Base-by-base conservation (phyloP, 2,113 vertebrate genomes). In the Silurus meridionalis region DNA sequence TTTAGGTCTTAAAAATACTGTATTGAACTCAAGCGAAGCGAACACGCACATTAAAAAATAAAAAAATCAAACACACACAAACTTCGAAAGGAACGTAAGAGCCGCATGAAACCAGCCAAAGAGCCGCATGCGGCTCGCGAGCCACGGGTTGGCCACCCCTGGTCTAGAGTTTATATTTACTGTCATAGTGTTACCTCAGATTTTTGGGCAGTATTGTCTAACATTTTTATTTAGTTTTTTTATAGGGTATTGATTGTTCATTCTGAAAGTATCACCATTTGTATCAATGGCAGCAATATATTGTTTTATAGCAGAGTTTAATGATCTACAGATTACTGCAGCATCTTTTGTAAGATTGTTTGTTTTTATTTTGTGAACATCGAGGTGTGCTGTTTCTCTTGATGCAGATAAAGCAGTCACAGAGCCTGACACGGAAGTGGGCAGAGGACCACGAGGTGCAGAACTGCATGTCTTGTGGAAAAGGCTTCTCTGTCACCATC, bases 401-500 rank as follows among this genome's bases (percentile, higher is more conserved):
- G 88, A 57, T 90, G 0, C 88, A 99, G 98, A 99, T 99, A 89
- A 99, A 99, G 85, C 96, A 99, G 87, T 97, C 97, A 0, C 98
- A 99, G 94, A 94, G 95, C 8, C 92, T 99, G 85, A 99, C 96
- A 86, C 97, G 98, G 89, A 99, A 99, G 89, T 99, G 98, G 98
- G 94, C 98, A 0, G 98, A 99, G 90, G 98, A 99, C 90, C 95
- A 98, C 0, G 97, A 99, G 66, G 98, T 99, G 46, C 97, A 99
- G 92, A 99, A 98, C 91, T 99, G 98, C 85, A 99, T 99, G 98
- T 90, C 96, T 82, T 99, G 98, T 92, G 98, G 97, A 84, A 99
- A 98, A 91, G 94, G 95, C 71, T 99, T 99, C 88, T 97, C 96
- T 0, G 96, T 99, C 87, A 97, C 98, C 25, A 92, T 99, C 90